A percentile compares a stretch with the other conserved stretches of the same genome.
Evolutionary conservation across 2,888 invertebrate species (phyloP).

Genomic region (Trypoxylon attenuatum): DNA sequence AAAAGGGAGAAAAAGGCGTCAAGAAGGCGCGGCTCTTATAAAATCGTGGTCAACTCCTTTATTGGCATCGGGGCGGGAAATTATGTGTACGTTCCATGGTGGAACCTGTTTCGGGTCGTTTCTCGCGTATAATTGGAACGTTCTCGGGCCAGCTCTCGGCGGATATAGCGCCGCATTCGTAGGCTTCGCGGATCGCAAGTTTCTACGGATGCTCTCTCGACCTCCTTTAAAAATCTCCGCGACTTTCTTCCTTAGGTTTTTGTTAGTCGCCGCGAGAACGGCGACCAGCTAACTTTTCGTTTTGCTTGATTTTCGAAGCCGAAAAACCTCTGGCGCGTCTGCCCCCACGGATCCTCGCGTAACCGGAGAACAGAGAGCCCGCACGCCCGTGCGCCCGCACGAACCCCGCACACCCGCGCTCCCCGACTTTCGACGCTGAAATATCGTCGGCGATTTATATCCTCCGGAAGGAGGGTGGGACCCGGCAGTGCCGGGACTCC

Average conservation of each 20-base stretch:
- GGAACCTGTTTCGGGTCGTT: constrained; percentile 69
- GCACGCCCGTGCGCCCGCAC: too few species aligned
- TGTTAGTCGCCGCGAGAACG: not conserved
- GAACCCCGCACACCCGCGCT: not conserved
- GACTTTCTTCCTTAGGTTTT: not conserved
- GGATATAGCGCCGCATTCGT: constrained; percentile 47
- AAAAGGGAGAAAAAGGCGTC: constrained; percentile 62
- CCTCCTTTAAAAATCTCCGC: constrained; percentile 27
- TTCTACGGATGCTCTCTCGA: constrained; percentile 19
- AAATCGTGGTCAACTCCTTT: constrained; percentile 68
- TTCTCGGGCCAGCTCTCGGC: constrained; percentile 46
- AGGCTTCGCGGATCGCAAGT: constrained; percentile 27
- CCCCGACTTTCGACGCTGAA: constrained; percentile 59
- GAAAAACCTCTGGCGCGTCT: not conserved
- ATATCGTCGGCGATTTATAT: constrained; percentile 59
- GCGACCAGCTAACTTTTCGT: not conserved
- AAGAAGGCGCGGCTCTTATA: constrained; percentile 71
- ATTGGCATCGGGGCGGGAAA: constrained; percentile 68
- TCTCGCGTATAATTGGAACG: constrained; percentile 71
- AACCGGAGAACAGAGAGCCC: constrained; percentile 53
- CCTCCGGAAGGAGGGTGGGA: constrained; percentile 42
- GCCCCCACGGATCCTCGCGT: constrained; percentile 33
- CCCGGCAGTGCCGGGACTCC: constrained; percentile 12
- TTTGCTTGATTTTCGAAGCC: not conserved
- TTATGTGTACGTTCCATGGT: constrained; percentile 70